Evolutionary conservation across 2,888 invertebrate genomes (phyloP).

Genomic region (Notodonta dromedarius): DNA sequence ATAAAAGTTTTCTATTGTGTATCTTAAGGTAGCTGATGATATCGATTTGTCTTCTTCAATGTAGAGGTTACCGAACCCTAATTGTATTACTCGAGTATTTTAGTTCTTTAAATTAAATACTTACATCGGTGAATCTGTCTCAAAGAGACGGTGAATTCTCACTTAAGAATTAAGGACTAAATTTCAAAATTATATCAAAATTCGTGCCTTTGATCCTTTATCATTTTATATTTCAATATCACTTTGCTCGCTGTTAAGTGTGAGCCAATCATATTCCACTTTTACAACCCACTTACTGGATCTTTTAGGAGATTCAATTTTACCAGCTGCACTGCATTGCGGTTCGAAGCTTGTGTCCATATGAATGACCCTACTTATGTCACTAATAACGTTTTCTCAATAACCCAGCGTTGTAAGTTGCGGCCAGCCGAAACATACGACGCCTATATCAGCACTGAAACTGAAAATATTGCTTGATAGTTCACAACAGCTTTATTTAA

Average conservation of each 20-base stretch:
- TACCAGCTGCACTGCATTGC: neutral
- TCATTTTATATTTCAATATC: neutral
- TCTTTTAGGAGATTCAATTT: conserved; percentile 1
- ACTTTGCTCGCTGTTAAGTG: neutral
- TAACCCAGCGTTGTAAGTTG: neutral
- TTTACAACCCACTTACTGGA: neutral
- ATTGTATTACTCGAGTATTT: conserved; percentile 10
- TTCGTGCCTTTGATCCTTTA: too few species aligned
- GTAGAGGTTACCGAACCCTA: conserved; percentile 32
- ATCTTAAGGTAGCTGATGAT: conserved; percentile 31
- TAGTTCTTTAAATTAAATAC: too few species aligned
- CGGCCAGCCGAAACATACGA: neutral
- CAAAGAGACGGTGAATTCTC: neutral
- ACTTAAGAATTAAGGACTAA: neutral
- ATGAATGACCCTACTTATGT: neutral
- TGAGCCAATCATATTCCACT: conserved; percentile 1
- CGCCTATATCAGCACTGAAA: conserved; percentile 3
- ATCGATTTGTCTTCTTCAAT: conserved; percentile 33
- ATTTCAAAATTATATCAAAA: neutral
- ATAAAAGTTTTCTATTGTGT: conserved; percentile 39
- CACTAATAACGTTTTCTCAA: conserved; percentile 4
- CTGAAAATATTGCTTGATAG: neutral
- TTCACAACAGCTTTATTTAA: neutral
- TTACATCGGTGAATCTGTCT: neutral
- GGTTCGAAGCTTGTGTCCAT: neutral